Base-by-base conservation (phyloP, 2,888 invertebrate genomes). In the Agrotis clavis region DNA sequence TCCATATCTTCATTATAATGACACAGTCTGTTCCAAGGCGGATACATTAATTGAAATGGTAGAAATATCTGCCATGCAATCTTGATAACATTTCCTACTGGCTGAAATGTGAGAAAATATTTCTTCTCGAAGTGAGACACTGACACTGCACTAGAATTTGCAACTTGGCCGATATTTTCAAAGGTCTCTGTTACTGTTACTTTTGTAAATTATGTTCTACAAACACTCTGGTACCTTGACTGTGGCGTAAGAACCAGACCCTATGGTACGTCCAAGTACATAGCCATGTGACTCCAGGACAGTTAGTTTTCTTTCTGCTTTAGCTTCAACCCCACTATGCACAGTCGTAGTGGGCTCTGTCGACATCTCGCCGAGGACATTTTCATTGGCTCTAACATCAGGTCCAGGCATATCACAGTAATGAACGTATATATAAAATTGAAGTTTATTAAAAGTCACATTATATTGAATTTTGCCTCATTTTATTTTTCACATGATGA, bases 211-310 rank as follows among this genome's bases (percentile, higher is more conserved):
- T 6, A 59, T n/a, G 41, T 62, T 51, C 30, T 18, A 30, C 9
- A 63, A 51, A 57, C 18, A 61, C 65, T 60, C 11, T 16, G 70
- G 71, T 94, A 98, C 97, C 96, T 98, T 98, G 14, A 98, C 98
- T 65, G 98, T 98, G 57, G 98, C 98, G 93, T 98, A 98, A 53
- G 98, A 98, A 25, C 98, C 98, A n/a, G 97, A 97, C 7, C 98
- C 98, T 83, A 98, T 98, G 7, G 97, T 97, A 89, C 97, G 97
- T 21, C 98, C 98, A 69, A 98, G 93, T 67, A 96, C 96, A 86
- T 98, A 98, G 78, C 98, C 98, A 91, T 98, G 98, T 41, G 97
- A 97, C 93, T 98, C 98, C 50, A 98, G 96, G 61, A 98, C 98
- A n/a, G 98, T 97, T 82, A 96, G 89, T 88, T 96, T 96, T 79